Evolutionary conservation across 2,888 invertebrate species (phyloP).

Genomic region (Labia minor): DNA sequence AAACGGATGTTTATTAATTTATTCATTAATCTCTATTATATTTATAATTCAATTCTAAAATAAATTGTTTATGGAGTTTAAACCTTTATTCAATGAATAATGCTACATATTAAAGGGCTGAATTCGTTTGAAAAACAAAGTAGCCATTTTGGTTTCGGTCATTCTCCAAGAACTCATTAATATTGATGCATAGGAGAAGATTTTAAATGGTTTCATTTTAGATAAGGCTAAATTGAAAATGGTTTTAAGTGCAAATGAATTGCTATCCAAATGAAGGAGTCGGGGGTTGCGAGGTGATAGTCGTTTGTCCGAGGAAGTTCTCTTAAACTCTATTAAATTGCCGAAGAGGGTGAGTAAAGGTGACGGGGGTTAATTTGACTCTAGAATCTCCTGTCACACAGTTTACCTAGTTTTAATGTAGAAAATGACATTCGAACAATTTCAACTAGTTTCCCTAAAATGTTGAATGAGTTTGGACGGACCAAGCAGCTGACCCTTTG

Average conservation of each 20-base stretch:
- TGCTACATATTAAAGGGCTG: no score
- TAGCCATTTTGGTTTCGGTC: not conserved
- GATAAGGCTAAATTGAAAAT: constrained; percentile 8
- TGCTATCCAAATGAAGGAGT: not conserved
- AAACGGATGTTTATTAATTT: no score
- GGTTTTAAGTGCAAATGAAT: constrained; percentile 4
- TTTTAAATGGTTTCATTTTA: not conserved
- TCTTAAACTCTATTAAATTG: not conserved
- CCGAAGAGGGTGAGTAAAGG: not conserved
- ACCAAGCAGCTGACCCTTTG: not conserved
- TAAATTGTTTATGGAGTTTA: no score
- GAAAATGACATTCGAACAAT: not conserved
- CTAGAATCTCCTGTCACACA: not conserved
- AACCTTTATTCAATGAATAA: no score
- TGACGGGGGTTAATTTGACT: not conserved
- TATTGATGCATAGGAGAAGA: not conserved
- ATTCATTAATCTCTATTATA: no score
- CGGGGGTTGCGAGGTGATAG: not conserved
- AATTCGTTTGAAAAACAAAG: not conserved
- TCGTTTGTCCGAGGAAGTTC: constrained; percentile 8
- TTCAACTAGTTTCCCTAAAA: not conserved
- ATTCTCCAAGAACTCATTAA: not conserved
- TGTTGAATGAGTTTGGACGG: not conserved
- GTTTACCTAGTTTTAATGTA: constrained; percentile 6
- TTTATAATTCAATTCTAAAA: no score